phyloP scores from a whole-genome alignment of 2,113 vertebrate genomes.

The Numida meleagris region DNA sequence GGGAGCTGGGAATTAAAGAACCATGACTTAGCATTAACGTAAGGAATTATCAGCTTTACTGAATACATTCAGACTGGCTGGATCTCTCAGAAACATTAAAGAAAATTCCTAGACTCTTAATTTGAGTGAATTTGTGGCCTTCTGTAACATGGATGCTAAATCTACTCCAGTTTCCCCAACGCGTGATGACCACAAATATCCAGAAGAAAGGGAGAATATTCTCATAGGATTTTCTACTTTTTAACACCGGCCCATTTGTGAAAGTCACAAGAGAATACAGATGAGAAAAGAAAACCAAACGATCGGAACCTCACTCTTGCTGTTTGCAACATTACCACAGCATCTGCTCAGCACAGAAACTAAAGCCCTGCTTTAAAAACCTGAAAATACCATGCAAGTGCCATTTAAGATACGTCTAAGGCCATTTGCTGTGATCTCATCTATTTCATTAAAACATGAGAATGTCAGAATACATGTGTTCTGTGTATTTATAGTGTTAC shows the following conservation, averaged over 20 bases:
- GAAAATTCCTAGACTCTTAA: not conserved
- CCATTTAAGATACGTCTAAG: not conserved
- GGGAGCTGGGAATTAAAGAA: slow-evolving; percentile 23
- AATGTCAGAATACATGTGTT: not conserved
- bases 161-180: not conserved
- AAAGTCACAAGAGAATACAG: not conserved
- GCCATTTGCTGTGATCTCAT: not conserved
- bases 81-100: not conserved
- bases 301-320: not conserved
- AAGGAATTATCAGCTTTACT: slow-evolving; percentile 45
- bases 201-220: not conserved
- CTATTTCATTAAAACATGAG: not conserved
- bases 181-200: not conserved
- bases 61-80: not conserved
- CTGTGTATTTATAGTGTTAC: not conserved
- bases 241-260: not conserved
- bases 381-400: not conserved
- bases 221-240: not conserved
- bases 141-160: not conserved
- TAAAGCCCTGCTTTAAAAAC: not conserved
- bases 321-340: not conserved
- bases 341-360: not conserved
- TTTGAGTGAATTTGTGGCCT: not conserved
- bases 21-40: slow-evolving; percentile 10
- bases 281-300: not conserved